phyloP scores from a whole-genome alignment of 2,113 vertebrate genomes.

The Pomatostomus ruficeps region DNA sequence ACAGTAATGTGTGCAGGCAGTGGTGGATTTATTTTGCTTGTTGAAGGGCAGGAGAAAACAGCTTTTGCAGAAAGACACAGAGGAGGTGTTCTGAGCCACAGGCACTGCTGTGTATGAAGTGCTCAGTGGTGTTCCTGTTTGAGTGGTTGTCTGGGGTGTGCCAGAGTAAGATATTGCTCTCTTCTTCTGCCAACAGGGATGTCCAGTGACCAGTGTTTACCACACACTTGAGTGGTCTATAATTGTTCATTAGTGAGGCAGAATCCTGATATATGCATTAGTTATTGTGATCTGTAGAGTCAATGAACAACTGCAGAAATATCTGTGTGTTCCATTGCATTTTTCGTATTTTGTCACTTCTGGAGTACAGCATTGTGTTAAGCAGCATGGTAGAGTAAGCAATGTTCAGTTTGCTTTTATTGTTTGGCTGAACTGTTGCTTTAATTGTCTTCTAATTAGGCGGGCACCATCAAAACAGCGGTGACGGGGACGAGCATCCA shows the following conservation, averaged over 20 bases:
- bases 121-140: neutral
- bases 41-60: neutral
- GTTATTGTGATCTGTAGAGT: neutral
- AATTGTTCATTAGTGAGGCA: neutral
- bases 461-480: slow-evolving; percentile 89
- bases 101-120: neutral
- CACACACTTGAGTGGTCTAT: neutral
- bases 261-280: neutral
- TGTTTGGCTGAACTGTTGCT: slow-evolving; percentile 7
- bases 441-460: slow-evolving; percentile 70
- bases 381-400: neutral
- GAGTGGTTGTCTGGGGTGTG: neutral
- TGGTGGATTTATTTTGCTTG: neutral
- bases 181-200: neutral
- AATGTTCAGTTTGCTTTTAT: neutral
- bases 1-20: neutral
- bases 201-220: neutral
- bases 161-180: neutral
- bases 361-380: neutral
- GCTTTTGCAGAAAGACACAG: neutral
- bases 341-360: neutral
- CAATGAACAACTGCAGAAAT: neutral
- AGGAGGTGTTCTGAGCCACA: neutral
- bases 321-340: neutral
- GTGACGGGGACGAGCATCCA: slow-evolving; percentile 88